These are phyloP conservation scores for Laupala kohalensis DNA, from an alignment of 1,140 invertebrate species.

Conservation along the genomic window DNA sequence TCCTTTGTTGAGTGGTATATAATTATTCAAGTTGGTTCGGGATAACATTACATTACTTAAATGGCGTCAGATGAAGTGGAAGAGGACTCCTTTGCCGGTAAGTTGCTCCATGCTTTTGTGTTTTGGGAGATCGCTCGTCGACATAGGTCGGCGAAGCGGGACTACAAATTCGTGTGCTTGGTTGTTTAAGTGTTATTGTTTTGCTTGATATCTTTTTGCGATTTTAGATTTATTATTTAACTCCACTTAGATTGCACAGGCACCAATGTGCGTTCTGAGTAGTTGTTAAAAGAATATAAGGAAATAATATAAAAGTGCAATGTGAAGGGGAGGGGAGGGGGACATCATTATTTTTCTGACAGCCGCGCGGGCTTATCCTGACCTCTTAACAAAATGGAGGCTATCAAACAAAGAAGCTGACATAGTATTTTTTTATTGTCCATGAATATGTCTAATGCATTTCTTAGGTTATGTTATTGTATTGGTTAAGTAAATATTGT, in stretches of 20 bases:
- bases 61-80: slow-evolving; percentile 66
- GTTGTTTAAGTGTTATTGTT: background rate
- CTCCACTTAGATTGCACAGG: background rate
- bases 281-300: slow-evolving; percentile 12
- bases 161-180: slow-evolving; percentile 8
- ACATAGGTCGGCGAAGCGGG: background rate
- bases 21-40: background rate
- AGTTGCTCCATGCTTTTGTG: slow-evolving; percentile 26
- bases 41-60: background rate
- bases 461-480: background rate
- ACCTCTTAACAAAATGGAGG: slow-evolving; percentile 54
- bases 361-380: slow-evolving; percentile 29
- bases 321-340: slow-evolving; percentile 22
- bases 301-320: slow-evolving; percentile 23
- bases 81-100: slow-evolving; percentile 63
- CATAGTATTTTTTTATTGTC: slow-evolving; percentile 7
- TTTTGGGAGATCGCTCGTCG: slow-evolving; percentile 10
- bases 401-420: slow-evolving; percentile 38
- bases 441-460: background rate
- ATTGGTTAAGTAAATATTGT: background rate
- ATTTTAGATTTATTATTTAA: background rate
- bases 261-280: background rate
- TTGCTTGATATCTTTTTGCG: background rate
- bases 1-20: background rate
- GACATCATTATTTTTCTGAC: slow-evolving; percentile 35